phyloP scores from a whole-genome alignment of 1,140 invertebrate genomes.

The Danaus plexippus region DNA sequence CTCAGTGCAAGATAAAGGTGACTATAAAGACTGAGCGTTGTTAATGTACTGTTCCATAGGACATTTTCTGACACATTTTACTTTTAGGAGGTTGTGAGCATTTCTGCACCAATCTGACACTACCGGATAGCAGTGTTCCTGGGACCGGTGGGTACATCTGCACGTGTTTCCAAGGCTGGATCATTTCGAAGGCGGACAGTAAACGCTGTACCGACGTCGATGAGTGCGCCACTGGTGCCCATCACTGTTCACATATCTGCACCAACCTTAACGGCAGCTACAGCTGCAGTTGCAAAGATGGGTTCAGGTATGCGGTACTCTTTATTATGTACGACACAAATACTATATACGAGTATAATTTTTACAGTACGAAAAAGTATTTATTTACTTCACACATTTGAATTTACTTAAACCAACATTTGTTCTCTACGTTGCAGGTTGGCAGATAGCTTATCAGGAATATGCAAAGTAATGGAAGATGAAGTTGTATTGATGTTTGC shows the following conservation, averaged over 20 bases:
- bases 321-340: neutral
- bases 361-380: neutral
- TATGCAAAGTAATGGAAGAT: conserved; percentile 80
- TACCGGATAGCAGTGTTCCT: conserved; percentile 75
- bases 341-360: too few species aligned
- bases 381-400: neutral
- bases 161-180: conserved; percentile 88
- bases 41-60: too few species aligned
- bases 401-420: conserved; percentile 4
- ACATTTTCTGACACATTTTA: too few species aligned
- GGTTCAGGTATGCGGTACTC: conserved; percentile 75
- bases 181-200: conserved; percentile 80
- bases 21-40: conserved; percentile 3
- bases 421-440: conserved; percentile 52
- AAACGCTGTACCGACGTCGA: conserved; percentile 91
- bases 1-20: conserved; percentile 74
- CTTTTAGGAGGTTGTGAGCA: conserved; percentile 90
- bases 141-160: conserved; percentile 89
- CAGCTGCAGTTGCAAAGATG: conserved; percentile 87
- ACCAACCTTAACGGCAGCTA: conserved; percentile 93
- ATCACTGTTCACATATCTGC: conserved; percentile 94
- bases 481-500: conserved; percentile 79
- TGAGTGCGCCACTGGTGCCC: conserved; percentile 86
- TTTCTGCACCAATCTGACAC: conserved; percentile 87
- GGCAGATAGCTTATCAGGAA: conserved; percentile 83